Conservation (phyloP, 2,888 invertebrate species). For the Nasonia oneida region DNA sequence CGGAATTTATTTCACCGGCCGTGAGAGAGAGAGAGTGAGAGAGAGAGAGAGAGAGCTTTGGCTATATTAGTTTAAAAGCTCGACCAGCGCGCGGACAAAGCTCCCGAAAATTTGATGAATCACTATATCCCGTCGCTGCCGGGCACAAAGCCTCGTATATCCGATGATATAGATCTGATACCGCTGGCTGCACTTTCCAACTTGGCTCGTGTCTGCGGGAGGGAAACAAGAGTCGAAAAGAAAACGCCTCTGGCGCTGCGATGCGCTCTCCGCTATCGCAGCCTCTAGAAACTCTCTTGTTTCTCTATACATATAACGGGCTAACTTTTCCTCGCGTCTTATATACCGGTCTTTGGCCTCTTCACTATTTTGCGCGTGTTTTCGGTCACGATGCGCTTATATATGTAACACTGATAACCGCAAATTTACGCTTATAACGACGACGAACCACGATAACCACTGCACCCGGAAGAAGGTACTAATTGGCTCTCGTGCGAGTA, state of each 20-base stretch:
- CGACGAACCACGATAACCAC: not conserved
- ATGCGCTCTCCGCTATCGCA: not conserved
- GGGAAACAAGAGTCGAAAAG: conserved; percentile 49
- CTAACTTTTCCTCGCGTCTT: not conserved
- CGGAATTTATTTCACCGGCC: conserved; percentile 9
- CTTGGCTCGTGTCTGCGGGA: conserved; percentile 27
- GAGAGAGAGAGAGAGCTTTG: not conserved
- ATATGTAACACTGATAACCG: not conserved
- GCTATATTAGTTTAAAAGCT: conserved; percentile 2
- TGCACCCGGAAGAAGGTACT: too few relatives aligned
- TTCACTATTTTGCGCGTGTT: not conserved
- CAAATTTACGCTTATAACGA: not conserved
- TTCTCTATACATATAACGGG: not conserved
- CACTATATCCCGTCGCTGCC: not conserved
- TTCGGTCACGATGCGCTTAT: not conserved
- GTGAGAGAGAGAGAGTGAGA: not conserved
- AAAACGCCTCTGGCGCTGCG: conserved; percentile 11
- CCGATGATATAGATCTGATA: too few relatives aligned
- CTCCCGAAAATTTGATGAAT: conserved; percentile 1
- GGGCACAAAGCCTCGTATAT: too few relatives aligned
- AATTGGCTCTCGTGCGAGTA: too few relatives aligned
- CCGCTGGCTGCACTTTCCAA: conserved; percentile 14
- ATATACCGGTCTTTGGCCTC: not conserved
- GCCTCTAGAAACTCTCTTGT: not conserved
- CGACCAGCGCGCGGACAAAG: not conserved